Evolutionary conservation across 2,888 invertebrate species (phyloP).

Genomic region (Dione juno): DNA sequence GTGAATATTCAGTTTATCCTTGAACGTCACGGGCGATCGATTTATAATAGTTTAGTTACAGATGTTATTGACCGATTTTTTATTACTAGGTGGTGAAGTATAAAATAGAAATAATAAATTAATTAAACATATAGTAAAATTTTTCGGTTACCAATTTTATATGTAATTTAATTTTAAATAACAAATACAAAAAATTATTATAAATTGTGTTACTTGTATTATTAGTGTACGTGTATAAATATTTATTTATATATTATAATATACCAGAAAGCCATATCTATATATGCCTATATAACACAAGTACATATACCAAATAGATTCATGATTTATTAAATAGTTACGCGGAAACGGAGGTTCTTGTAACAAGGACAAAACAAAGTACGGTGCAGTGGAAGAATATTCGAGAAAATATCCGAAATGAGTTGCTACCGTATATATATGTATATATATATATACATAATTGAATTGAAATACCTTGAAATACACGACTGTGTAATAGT

Average conservation of each 20-base stretch:
- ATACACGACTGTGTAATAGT: neutral
- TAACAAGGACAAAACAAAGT: neutral
- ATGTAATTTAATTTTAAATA: too few relatives aligned
- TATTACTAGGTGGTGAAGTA: neutral
- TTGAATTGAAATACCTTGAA: neutral
- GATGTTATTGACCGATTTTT: slow-evolving; percentile 16
- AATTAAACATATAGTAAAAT: too few relatives aligned
- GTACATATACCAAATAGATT: neutral
- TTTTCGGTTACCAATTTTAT: too few relatives aligned
- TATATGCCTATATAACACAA: neutral
- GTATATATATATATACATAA: neutral
- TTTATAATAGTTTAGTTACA: slow-evolving; percentile 10
- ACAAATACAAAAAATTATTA: too few relatives aligned
- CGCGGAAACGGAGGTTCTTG: slow-evolving; percentile 18
- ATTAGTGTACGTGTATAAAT: too few relatives aligned
- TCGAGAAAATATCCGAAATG: slow-evolving; percentile 21
- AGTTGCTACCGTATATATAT: neutral
- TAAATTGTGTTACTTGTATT: too few relatives aligned
- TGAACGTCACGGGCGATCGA: slow-evolving; percentile 15
- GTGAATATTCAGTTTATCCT: slow-evolving; percentile 23
- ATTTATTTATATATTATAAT: neutral
- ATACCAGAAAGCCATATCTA: neutral
- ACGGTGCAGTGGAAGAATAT: neutral
- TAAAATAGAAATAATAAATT: neutral
- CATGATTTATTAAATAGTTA: slow-evolving; percentile 21